Conservation (phyloP, 2,113 vertebrate species). For the Charadrius vociferus region DNA sequence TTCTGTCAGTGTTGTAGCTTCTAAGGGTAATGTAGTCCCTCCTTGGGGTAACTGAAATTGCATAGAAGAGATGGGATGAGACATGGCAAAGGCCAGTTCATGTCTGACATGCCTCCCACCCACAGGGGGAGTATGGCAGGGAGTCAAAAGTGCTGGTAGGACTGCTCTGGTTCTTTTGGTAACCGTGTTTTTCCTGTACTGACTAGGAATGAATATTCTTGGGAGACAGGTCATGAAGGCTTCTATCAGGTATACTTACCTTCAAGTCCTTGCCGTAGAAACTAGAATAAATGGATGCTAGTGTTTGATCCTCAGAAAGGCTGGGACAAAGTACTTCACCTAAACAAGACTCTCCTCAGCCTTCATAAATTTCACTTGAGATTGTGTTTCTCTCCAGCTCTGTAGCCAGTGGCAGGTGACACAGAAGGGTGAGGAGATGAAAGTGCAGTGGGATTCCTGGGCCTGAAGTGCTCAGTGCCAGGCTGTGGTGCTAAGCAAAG, state of each 20-base stretch:
- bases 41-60: neutral
- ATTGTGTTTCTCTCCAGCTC: neutral
- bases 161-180: neutral
- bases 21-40: neutral
- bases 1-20: neutral
- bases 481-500: neutral
- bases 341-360: neutral
- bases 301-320: neutral
- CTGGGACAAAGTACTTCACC: neutral
- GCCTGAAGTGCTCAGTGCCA: neutral
- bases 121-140: neutral
- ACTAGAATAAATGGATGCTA: neutral
- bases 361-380: neutral
- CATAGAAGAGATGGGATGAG: neutral
- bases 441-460: neutral
- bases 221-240: neutral
- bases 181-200: neutral
- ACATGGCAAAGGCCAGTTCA: neutral
- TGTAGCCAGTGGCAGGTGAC: neutral
- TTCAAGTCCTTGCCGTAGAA: neutral
- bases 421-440: neutral
- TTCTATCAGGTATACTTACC: neutral
- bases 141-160: neutral
- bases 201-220: neutral
- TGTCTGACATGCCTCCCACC: neutral